These are phyloP conservation scores for Barypeithes pellucidus DNA, from an alignment of 2,888 invertebrate genomes.

Conservation along the genomic window DNA sequence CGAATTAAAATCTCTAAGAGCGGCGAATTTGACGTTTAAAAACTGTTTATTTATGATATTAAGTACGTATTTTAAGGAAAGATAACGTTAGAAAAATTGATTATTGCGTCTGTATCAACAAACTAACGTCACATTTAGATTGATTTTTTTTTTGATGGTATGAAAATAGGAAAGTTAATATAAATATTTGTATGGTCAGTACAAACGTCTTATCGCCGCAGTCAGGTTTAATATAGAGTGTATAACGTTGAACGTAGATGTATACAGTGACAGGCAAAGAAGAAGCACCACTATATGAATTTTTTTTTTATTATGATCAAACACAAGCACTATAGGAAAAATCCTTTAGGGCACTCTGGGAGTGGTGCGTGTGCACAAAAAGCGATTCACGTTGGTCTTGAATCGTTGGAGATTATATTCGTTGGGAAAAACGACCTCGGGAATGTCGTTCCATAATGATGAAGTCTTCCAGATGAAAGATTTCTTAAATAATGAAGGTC, in stretches of 20 bases:
- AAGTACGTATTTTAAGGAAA: constrained; percentile 15
- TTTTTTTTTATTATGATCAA: too few relatives aligned
- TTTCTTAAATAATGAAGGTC: too few relatives aligned
- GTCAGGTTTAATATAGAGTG: constrained; percentile 1
- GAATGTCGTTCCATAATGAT: too few relatives aligned
- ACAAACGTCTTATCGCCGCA: background rate
- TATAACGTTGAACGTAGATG: background rate
- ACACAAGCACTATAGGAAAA: too few relatives aligned
- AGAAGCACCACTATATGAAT: too few relatives aligned
- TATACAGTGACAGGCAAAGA: too few relatives aligned
- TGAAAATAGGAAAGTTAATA: constrained; percentile 20
- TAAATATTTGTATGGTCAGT: constrained; percentile 26
- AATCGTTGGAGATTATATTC: too few relatives aligned
- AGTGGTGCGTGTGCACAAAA: too few relatives aligned
- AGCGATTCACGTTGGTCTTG: too few relatives aligned
- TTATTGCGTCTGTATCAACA: constrained; percentile 21
- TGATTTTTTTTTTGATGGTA: constrained; percentile 30
- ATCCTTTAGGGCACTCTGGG: too few relatives aligned
- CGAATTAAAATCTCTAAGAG: background rate
- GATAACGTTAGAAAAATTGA: constrained; percentile 27
- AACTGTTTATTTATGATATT: constrained; percentile 24
- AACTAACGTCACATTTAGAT: constrained; percentile 22
- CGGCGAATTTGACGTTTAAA: constrained; percentile 1
- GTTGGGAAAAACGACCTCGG: too few relatives aligned
- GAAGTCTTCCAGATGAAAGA: too few relatives aligned